Base-by-base conservation (phyloP, 1,140 invertebrate genomes). In the Lordiphosa stackelbergi region DNA sequence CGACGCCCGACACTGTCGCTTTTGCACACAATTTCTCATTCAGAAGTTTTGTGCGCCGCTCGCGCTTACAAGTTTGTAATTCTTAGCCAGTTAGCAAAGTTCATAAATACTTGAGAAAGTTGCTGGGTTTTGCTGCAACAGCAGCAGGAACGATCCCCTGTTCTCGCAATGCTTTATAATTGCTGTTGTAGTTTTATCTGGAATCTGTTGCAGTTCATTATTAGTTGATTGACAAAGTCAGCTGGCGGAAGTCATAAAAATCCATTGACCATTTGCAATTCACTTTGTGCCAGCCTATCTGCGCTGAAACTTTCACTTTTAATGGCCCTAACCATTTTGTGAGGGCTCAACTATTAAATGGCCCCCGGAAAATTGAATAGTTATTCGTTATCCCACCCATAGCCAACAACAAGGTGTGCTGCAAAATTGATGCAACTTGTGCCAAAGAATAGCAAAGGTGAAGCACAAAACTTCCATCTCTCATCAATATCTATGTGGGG, bases 11-110 rank as follows among this genome's bases (percentile, higher is more conserved):
- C 66, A 62, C 69, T 72, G 72, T 72, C 77, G 72, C 77, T 69
- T 83, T 83, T 72, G 72, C 77, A 81, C 77, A 81, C 77, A 81
- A 81, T 81, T 81, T 81, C 77, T 77, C 77, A 81, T 81, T 81
- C 72, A 74, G 70, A 83, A 79, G 68, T 75, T 81, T 55, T 16
- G 40, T 34, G 45, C 72, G 49, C 59, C 16, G 16, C 51, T 46
- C 36, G 24, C 43, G 55, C 64, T 61, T 49, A 65, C 72, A 77
- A 81, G 77, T 81, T 81, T 81, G 77, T 83, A 81, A 81, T 81
- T 81, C 77, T 83, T 81, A 70, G 77, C 73, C 77, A 73, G 77
- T 81, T 83, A 81, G 83, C 72, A 81, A 81, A 81, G 77, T 81
- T 81, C 77, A 81, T 81, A 81, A 81, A 81, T 81, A 81, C 77